These are phyloP conservation scores for Trididemnum clinides DNA, from an alignment of 23 tunicate species.

Conservation along the genomic window DNA sequence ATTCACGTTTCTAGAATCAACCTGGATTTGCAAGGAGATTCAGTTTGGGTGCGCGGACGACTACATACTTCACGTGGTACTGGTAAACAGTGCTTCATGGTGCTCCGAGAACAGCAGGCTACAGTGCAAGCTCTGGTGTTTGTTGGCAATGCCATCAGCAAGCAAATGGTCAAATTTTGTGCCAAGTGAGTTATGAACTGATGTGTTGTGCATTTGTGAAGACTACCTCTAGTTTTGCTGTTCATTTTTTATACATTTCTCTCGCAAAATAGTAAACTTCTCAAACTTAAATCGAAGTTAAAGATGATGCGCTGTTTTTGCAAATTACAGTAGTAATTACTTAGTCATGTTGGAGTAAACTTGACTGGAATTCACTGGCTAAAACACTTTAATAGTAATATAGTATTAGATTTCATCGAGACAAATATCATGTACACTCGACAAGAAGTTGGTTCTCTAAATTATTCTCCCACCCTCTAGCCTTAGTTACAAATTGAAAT, in stretches of 20 bases:
- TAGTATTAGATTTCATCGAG: too few relatives aligned
- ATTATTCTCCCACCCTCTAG: too few relatives aligned
- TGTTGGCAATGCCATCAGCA: constrained; percentile 79
- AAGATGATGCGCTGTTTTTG: too few relatives aligned
- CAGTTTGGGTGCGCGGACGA: constrained; percentile 85
- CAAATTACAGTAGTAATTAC: too few relatives aligned
- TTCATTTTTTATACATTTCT: neutral
- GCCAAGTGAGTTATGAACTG: constrained; percentile 43
- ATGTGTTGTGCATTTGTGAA: neutral
- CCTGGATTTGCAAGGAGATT: constrained; percentile 35
- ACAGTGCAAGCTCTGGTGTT: constrained; percentile 83
- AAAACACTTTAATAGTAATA: too few relatives aligned
- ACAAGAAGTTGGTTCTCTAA: too few relatives aligned
- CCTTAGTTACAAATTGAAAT: too few relatives aligned
- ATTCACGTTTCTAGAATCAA: constrained; percentile 47
- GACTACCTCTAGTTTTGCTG: neutral
- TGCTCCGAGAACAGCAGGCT: constrained; percentile 91
- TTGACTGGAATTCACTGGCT: too few relatives aligned
- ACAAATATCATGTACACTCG: too few relatives aligned
- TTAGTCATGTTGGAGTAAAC: too few relatives aligned
- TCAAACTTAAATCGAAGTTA: too few relatives aligned
- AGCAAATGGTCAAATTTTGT: constrained; percentile 99
- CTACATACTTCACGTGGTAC: constrained; percentile 87
- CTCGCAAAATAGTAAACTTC: too few relatives aligned
- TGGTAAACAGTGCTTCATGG: constrained; percentile 87